Evolutionary conservation across 1,140 invertebrate genomes (phyloP).

Genomic region (Globodera rostochiensis): DNA sequence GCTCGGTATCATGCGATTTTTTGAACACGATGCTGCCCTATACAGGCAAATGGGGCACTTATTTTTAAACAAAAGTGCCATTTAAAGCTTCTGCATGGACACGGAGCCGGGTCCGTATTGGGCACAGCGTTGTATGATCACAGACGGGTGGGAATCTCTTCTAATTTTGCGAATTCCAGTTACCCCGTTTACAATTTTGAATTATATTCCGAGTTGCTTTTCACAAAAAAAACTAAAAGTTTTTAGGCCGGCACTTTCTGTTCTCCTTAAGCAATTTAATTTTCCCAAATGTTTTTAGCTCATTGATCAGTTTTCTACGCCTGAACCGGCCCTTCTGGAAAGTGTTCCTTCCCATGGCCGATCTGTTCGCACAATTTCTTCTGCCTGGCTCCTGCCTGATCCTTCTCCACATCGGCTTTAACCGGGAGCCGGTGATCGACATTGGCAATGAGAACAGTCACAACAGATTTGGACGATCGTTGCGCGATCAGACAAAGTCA

Average conservation of each 20-base stretch:
- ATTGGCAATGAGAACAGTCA: conserved; percentile 55
- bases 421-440: conserved; percentile 60
- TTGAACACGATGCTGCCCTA: conserved; percentile 61
- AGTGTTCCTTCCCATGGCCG: conserved; percentile 56
- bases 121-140: conserved; percentile 57
- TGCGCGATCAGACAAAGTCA: conserved; percentile 46
- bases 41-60: conserved; percentile 43
- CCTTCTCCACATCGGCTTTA: conserved; percentile 62
- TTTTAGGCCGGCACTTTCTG: not conserved
- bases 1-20: conserved; percentile 58
- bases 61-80: conserved; percentile 5
- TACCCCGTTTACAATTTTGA: too few relatives aligned
- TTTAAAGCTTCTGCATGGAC: conserved; percentile 40
- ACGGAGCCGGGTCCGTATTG: conserved; percentile 62
- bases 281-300: conserved; percentile 52
- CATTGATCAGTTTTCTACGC: conserved; percentile 56
- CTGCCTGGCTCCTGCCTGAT: conserved; percentile 58
- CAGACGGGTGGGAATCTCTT: not conserved
- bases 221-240: too few relatives aligned
- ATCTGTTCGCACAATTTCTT: conserved; percentile 63
- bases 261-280: conserved; percentile 4
- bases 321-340: conserved; percentile 59
- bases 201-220: too few relatives aligned
- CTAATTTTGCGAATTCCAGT: too few relatives aligned
- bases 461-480: conserved; percentile 62